Conservation (phyloP, 2,113 vertebrate genomes). For the Chlamydotis undulata region DNA sequence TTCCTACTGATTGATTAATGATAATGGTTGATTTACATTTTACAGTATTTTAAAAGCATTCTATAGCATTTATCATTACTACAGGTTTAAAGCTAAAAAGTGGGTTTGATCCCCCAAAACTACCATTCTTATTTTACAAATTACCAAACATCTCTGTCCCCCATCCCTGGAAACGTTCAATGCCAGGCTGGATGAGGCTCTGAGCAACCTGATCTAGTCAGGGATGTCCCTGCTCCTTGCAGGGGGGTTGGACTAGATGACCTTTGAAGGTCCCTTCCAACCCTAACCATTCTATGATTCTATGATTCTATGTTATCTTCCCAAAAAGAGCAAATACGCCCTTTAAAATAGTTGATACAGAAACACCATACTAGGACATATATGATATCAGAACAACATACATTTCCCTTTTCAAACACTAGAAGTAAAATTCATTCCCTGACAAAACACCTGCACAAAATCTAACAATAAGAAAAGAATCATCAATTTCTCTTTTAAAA, state of each 20-base stretch:
- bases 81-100: background rate
- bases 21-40: background rate
- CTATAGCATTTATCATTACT: background rate
- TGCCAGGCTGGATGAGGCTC: too few species aligned
- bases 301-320: background rate
- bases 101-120: background rate
- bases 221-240: too few species aligned
- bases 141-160: background rate
- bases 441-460: background rate
- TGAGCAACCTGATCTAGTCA: too few species aligned
- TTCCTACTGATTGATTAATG: background rate
- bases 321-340: background rate
- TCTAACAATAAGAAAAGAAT: background rate
- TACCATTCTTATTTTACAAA: background rate
- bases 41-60: background rate
- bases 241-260: too few species aligned
- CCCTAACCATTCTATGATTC: too few species aligned
- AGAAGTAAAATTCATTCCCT: background rate
- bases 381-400: background rate
- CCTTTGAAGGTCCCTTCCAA: too few species aligned
- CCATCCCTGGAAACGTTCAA: background rate
- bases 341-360: background rate
- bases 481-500: background rate
- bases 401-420: background rate
- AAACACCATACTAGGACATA: background rate